These are phyloP conservation scores for Leucophenga varia DNA, from an alignment of 1,140 invertebrate species.

Conservation along the genomic window DNA sequence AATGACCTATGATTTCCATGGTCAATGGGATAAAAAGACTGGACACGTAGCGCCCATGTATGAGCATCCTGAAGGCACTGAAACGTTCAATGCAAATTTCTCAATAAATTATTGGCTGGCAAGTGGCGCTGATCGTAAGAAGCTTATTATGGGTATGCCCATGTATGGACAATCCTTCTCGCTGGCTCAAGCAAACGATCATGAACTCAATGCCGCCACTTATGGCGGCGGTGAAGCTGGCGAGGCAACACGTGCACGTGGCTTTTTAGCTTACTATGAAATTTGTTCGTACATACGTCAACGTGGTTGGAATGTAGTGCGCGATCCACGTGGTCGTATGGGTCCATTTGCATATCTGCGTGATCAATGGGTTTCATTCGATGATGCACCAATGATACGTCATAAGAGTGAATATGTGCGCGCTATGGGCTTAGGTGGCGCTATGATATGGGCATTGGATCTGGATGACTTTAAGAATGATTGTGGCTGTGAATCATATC, in stretches of 20 bases:
- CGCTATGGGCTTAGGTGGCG: slow-evolving; percentile 74
- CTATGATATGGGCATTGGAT: slow-evolving; percentile 86
- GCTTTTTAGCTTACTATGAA: slow-evolving; percentile 86
- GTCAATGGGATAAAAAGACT: slow-evolving; percentile 81
- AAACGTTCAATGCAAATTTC: slow-evolving; percentile 83
- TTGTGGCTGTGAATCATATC: slow-evolving; percentile 78
- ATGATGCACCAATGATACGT: slow-evolving; percentile 72
- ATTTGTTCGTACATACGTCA: slow-evolving; percentile 70
- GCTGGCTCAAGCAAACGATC: slow-evolving; percentile 64
- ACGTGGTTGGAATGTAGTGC: slow-evolving; percentile 68
- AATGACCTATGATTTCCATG: slow-evolving; percentile 87
- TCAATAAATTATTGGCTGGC: slow-evolving; percentile 80
- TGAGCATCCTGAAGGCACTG: slow-evolving; percentile 67
- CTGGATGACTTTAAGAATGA: slow-evolving; percentile 71
- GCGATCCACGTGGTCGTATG: slow-evolving; percentile 69
- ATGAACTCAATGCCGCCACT: slow-evolving; percentile 69
- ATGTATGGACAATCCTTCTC: slow-evolving; percentile 85
- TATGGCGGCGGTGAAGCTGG: slow-evolving; percentile 79
- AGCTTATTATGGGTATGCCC: slow-evolving; percentile 80
- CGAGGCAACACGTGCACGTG: slow-evolving; percentile 74
- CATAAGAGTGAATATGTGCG: slow-evolving; percentile 75
- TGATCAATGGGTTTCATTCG: slow-evolving; percentile 85
- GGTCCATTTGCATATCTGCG: slow-evolving; percentile 73
- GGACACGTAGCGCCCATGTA: slow-evolving; percentile 82
- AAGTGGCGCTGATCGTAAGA: slow-evolving; percentile 71